phyloP scores from a whole-genome alignment of 2,797 vertebrate species.

The Leptodactylus fallax region DNA sequence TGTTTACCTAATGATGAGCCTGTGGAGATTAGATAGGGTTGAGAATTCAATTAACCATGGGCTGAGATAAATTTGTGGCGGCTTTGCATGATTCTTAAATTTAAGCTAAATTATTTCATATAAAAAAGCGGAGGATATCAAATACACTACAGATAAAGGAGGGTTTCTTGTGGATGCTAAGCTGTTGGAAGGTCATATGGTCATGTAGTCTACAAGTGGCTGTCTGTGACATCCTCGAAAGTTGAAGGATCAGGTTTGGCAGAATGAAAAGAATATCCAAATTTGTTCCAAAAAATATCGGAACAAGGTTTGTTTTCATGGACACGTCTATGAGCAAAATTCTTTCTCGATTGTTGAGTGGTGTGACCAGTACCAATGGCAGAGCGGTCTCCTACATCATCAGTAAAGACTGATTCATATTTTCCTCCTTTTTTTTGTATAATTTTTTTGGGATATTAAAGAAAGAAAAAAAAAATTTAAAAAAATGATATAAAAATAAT shows the following conservation, averaged over 20 bases:
- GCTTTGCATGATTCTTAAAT: not conserved
- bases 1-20: conserved; percentile 42
- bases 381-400: too few relatives aligned
- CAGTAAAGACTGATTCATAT: too few relatives aligned
- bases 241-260: not conserved
- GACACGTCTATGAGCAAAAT: too few relatives aligned
- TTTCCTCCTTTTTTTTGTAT: too few relatives aligned
- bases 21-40: conserved; percentile 37
- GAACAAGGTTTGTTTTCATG: too few relatives aligned
- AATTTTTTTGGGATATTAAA: too few relatives aligned
- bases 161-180: not conserved
- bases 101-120: not conserved
- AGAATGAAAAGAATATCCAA: too few relatives aligned
- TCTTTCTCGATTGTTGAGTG: too few relatives aligned
- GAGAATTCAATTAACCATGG: conserved; percentile 50
- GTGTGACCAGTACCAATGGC: too few relatives aligned
- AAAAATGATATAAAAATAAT: too few relatives aligned
- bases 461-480: too few relatives aligned
- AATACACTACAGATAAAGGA: not conserved
- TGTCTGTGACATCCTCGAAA: not conserved
- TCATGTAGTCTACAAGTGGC: not conserved
- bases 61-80: conserved; percentile 13
- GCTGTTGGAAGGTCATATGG: not conserved
- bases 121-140: not conserved
- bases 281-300: too few relatives aligned